Percentiles rank a stretch among this genome's conserved stretches.
These are phyloP conservation scores for Lutraria rhynchaena DNA, from an alignment of 1,140 invertebrate species.

Conservation along the genomic window DNA sequence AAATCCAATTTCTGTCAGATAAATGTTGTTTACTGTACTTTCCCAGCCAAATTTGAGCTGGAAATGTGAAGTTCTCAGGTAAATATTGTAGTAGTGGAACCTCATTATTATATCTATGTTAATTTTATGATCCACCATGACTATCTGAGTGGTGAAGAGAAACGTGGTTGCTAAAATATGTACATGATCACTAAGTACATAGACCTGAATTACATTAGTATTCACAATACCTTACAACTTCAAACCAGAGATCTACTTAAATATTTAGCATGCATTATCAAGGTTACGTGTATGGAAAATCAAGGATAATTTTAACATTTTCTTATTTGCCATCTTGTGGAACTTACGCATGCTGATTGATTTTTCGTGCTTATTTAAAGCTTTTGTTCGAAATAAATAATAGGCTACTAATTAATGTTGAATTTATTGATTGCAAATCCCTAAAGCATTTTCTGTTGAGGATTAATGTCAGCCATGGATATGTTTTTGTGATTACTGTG, in stretches of 20 bases:
- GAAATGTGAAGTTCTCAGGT: constrained; percentile 62
- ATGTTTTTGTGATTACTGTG: no score
- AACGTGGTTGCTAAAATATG: constrained; percentile 60
- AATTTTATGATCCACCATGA: constrained; percentile 72
- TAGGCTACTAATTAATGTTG: no score
- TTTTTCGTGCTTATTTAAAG: no score
- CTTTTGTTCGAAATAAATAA: no score
- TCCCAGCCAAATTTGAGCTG: no score
- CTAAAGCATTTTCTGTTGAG: no score
- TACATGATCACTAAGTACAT: constrained; percentile 53
- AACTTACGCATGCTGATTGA: no score
- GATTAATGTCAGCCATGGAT: no score
- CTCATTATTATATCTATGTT: constrained; percentile 80
- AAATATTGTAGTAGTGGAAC: constrained; percentile 62
- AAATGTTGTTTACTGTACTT: neutral
- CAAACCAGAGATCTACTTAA: constrained; percentile 41
- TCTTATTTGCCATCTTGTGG: no score
- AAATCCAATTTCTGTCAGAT: neutral
- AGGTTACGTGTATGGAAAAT: no score
- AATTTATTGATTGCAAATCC: no score
- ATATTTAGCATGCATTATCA: constrained; percentile 45
- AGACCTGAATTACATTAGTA: constrained; percentile 24
- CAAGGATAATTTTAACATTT: no score
- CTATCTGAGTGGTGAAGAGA: constrained; percentile 31
- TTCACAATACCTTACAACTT: neutral